A percentile compares a stretch with the other conserved stretches of the same genome.
Conservation (phyloP, 1,140 invertebrate species). For the Drosophila parabipectinata region DNA sequence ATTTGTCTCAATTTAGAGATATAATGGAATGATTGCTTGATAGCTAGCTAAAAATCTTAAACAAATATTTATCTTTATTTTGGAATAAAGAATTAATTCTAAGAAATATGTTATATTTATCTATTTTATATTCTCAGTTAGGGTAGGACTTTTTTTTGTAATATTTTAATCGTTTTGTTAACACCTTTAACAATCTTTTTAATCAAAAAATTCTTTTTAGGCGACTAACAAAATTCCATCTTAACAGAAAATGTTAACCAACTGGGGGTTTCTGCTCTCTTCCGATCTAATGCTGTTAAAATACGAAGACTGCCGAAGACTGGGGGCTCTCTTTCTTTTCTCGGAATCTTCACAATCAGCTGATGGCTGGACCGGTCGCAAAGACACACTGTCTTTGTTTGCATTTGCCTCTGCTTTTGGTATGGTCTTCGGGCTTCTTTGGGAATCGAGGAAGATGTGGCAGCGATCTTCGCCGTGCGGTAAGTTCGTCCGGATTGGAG, state of each 20-base stretch:
- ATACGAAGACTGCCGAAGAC: slow-evolving; percentile 20
- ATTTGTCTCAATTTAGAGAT: too few relatives aligned
- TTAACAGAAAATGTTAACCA: background rate
- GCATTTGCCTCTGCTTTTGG: slow-evolving; percentile 37
- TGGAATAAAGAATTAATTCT: too few relatives aligned
- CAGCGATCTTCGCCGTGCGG: slow-evolving; percentile 55
- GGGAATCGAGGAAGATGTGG: slow-evolving; percentile 46
- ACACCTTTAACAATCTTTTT: too few relatives aligned
- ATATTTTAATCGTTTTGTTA: too few relatives aligned
- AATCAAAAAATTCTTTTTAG: too few relatives aligned
- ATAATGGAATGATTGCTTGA: too few relatives aligned
- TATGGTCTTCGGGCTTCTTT: slow-evolving; percentile 35
- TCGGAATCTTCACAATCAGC: slow-evolving; percentile 35
- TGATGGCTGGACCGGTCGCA: slow-evolving; percentile 65
- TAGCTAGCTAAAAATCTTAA: too few relatives aligned
- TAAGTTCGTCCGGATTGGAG: slow-evolving; percentile 39
- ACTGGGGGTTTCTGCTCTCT: slow-evolving; percentile 1
- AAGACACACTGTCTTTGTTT: slow-evolving; percentile 47
- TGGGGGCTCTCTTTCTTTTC: slow-evolving; percentile 9
- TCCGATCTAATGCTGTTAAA: slow-evolving; percentile 13
- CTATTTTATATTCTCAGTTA: too few relatives aligned
- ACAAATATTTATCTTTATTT: too few relatives aligned
- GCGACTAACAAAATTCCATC: background rate
- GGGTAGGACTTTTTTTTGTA: too few relatives aligned
- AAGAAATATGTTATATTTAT: too few relatives aligned